Conservation (phyloP, 2,888 invertebrate species). For the Phyllotreta cruciferae region DNA sequence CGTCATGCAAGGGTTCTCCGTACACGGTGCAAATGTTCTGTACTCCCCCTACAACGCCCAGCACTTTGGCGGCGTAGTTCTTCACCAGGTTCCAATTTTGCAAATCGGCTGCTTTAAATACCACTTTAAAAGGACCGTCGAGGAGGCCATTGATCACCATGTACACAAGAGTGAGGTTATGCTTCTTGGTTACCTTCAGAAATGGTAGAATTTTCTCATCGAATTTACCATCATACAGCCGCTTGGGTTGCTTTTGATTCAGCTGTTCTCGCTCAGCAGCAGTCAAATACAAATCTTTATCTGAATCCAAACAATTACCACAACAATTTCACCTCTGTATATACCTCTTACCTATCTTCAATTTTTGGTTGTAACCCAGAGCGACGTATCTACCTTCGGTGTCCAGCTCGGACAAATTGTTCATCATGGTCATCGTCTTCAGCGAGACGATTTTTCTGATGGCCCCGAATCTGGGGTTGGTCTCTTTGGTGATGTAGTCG, state of each 20-base stretch:
- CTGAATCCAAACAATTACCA: neutral
- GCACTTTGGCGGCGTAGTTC: neutral
- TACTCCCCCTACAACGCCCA: neutral
- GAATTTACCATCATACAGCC: neutral
- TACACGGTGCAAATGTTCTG: conserved; percentile 7
- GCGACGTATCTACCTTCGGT: conserved; percentile 4
- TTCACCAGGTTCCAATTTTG: conserved; percentile 5
- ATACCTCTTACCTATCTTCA: neutral
- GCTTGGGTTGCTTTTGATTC: neutral
- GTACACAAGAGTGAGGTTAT: conserved; percentile 1
- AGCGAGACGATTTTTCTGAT: neutral
- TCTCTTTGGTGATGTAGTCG: neutral
- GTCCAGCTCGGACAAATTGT: neutral
- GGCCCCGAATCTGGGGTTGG: neutral
- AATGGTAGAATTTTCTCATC: conserved; percentile 1
- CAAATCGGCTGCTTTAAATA: neutral
- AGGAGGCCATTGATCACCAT: neutral
- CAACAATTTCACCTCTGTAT: neutral
- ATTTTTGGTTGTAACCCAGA: neutral
- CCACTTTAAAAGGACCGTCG: neutral
- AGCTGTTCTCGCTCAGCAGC: neutral
- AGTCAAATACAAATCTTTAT: neutral
- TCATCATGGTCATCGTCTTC: neutral
- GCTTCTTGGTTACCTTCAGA: conserved; percentile 7
- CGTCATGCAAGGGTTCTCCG: neutral